Evolutionary conservation across 2,888 invertebrate species (phyloP), one percentile per base, ranked within the genome.

Genomic region (Synergus itoensis): DNA sequence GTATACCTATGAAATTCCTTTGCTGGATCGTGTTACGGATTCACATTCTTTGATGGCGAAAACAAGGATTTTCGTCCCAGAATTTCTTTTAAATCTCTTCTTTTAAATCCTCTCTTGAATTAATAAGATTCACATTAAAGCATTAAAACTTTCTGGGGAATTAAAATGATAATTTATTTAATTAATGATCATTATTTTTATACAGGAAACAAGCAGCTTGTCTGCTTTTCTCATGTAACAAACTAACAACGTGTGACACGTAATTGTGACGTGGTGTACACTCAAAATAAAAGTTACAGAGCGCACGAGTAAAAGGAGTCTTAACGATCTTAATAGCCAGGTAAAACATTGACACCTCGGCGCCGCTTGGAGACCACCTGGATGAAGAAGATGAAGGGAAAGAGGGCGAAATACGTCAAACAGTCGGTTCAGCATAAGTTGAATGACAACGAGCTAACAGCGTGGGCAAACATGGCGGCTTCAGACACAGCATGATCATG

Each of bases 391-490:
- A 64, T 40, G 53, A 79, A 75, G 85, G 84, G 82, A 86, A 78
- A 77, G 84, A 83, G 79, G 75, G 77, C 81, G 83, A 84, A 84
- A 85, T 84, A 88, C 87, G 87, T 89, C 86, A 89, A 89, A 89
- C 88, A 89, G 86, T 87, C 85, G 86, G 86, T 85, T 85, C 85
- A 87, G 87, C 86, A 85, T 88, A 88, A 89, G 89, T 87, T 87
- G 86, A 85, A 89, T 90, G 91, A 91, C 91, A 91, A 90, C 89
- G 91, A 90, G 91, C 91, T 90, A 91, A 91, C 91, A 91, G 86
- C 87, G 86, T 88, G 84, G 82, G 89, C 86, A 91, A 91, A 91
- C 88, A 91, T 86, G 90, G 89, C 91, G 91, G 91, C 90, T 86
- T 85, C 86, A 86, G 83, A 89, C 89, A 90, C 88, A 90, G 89